Evolutionary conservation across 2,797 vertebrate species (phyloP), one percentile per base, ranked within the genome.

Genomic region (Thaleichthys pacificus): DNA sequence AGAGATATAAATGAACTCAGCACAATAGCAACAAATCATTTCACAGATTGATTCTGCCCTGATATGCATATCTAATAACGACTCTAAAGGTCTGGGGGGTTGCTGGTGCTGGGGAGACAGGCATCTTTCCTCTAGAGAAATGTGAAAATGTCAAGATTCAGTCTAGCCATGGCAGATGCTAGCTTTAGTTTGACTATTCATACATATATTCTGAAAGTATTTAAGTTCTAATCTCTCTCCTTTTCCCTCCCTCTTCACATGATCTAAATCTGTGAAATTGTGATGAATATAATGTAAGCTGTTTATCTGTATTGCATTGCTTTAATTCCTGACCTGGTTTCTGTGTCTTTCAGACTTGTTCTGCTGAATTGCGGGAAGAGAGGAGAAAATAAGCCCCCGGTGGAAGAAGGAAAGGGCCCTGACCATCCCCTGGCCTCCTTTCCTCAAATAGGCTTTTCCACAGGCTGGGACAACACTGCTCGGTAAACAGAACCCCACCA

Each of bases 271-370:
- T 35, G n/a, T 58, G 61, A 63, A 60, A 15, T 47, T n/a, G 58
- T 58, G 0, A 66, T 75, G 26, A 70, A 58, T 30, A 5, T 12
- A 12, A 47, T 61, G 30, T 66, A 24, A 42, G 35, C 15, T 14
- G 5, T 24, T 61, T 62, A 51, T 72, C 1, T 11, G 9, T 47
- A 5, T 71, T 65, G 49, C 22, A 56, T 19, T 3, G 17, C 26
- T 74, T 69, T 83, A 75, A 87, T 63, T 63, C 67, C 51, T 78
- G n/a, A n/a, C 21, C 26, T 82, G 19, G 15, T 85, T 85, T 61
- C 62, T 94, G 68, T 92, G 32, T 82, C 79, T 92, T 93, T 80
- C 86, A 96, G 95, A 87, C 72, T 47, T 80, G 22, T 72, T 82
- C 73, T 70, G 64, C 71, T 26, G 75, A 80, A 80, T 75, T 61